These are phyloP conservation scores for Drosophila virilis DNA, from an alignment of 1,140 invertebrate species.

Conservation along the genomic window DNA sequence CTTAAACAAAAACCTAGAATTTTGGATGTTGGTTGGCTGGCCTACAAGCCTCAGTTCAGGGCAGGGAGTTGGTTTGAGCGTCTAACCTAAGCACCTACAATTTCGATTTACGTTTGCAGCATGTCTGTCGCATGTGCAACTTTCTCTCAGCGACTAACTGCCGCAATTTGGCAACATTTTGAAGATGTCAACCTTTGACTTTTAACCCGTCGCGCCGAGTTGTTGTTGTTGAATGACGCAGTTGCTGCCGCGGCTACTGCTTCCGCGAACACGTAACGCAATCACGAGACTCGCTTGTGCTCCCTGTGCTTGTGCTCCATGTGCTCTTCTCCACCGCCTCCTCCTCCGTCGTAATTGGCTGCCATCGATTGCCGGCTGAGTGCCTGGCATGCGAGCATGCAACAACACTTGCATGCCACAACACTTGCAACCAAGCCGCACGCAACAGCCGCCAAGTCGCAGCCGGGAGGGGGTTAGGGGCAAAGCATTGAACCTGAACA, in stretches of 20 bases:
- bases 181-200: neutral
- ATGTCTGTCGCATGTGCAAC: neutral
- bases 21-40: no score
- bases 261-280: conserved; percentile 61
- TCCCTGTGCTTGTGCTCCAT: neutral
- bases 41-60: no score
- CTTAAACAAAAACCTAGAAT: no score
- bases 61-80: no score
- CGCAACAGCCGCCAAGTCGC: conserved; percentile 9
- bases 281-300: conserved; percentile 22
- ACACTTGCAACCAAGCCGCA: conserved; percentile 43
- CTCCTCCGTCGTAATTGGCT: conserved; percentile 40
- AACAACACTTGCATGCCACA: conserved; percentile 58
- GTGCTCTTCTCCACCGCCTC: no score
- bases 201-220: neutral
- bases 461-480: neutral
- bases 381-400: conserved; percentile 40
- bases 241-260: neutral
- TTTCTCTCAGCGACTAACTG: neutral
- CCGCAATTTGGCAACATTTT: neutral
- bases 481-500: conserved; percentile 68
- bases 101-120: no score
- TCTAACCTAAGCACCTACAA: no score
- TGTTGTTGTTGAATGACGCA: neutral
- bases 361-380: conserved; percentile 52